A percentile compares a stretch with the other conserved stretches of the same genome.
Conservation (phyloP, 2,888 invertebrate genomes). For the Formica aserva region DNA sequence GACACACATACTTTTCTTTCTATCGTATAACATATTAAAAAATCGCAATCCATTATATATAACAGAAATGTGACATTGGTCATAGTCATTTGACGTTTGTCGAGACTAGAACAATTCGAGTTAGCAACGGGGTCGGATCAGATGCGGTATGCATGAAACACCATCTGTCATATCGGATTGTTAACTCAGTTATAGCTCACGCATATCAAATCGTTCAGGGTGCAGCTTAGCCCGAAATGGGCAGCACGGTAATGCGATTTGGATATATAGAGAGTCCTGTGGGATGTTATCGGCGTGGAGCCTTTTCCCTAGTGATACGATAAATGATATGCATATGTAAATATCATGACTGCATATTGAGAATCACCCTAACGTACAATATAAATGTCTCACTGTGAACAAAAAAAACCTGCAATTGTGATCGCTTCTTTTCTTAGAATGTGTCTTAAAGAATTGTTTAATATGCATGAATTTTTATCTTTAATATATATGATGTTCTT, state of each 20-base stretch:
- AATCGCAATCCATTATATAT: not conserved
- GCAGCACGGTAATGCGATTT: slow-evolving; percentile 84
- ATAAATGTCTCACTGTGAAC: slow-evolving; percentile 57
- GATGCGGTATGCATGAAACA: slow-evolving; percentile 59
- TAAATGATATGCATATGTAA: slow-evolving; percentile 85
- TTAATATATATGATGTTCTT: not conserved
- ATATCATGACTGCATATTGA: slow-evolving; percentile 82
- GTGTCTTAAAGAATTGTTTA: not conserved
- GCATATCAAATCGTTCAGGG: slow-evolving; percentile 84
- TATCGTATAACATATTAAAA: not conserved
- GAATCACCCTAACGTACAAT: slow-evolving; percentile 69
- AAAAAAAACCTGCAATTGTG: not conserved
- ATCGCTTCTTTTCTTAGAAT: not conserved
- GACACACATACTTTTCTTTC: not conserved
- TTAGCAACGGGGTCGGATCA: slow-evolving; percentile 26
- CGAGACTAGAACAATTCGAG: slow-evolving; percentile 14
- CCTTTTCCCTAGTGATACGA: slow-evolving; percentile 80
- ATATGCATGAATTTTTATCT: not conserved
- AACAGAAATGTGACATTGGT: slow-evolving; percentile 11
- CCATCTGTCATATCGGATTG: slow-evolving; percentile 85
- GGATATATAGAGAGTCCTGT: slow-evolving; percentile 83
- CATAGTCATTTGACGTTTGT: slow-evolving; percentile 3
- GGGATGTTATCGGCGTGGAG: slow-evolving; percentile 78
- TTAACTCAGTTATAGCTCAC: slow-evolving; percentile 83
- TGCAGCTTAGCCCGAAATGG: slow-evolving; percentile 79